Base-by-base conservation (phyloP, 2,797 vertebrate species). In the Morelia viridis region DNA sequence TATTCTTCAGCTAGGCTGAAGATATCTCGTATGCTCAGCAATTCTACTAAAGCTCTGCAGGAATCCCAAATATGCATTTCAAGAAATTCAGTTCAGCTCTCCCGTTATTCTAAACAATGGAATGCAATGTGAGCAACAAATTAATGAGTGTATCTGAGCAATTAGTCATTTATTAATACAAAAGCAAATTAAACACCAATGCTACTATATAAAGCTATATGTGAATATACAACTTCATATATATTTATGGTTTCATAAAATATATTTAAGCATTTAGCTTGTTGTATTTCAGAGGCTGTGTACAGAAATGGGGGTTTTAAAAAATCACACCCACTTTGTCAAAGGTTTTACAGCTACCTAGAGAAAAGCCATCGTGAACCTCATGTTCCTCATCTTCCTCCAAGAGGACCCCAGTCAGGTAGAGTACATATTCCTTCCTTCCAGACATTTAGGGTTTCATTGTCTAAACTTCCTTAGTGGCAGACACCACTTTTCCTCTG, bases 1-100 rank as follows among this genome's bases (percentile, higher is more conserved):
- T 84, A 98, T 97, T 97, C 95, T 97, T 96, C 94, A 96, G 95
- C 97, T 96, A 93, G 96, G 97, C 97, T 97, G 98, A 98, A 98
- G 98, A 98, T 97, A 98, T 96, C 96, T 97, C 97, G 98, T 98
- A 98, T 98, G 98, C 96, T 97, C 97, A 98, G 98, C 98, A 99
- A 99, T 98, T 99, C 98, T 98, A 98, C 96, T 92, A 97, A 95
- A 97, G 98, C 98, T 97, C 97, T 98, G 95, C 96, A 98, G 96
- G 98, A 98, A 99, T 99, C 98, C 96, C 91, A 96, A 98, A 97
- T 96, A 99, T 98, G 98, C 96, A 97, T 97, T 98, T 97, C 97
- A 97, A 98, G 97, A 97, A 97, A 98, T 98, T 97, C 96, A 97
- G 96, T 97, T 96, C 97, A 96, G 97, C 96, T 97, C 97, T 97